Evolutionary conservation across 2,797 vertebrate genomes (phyloP).

Genomic region (Setipinna tenuifilis): DNA sequence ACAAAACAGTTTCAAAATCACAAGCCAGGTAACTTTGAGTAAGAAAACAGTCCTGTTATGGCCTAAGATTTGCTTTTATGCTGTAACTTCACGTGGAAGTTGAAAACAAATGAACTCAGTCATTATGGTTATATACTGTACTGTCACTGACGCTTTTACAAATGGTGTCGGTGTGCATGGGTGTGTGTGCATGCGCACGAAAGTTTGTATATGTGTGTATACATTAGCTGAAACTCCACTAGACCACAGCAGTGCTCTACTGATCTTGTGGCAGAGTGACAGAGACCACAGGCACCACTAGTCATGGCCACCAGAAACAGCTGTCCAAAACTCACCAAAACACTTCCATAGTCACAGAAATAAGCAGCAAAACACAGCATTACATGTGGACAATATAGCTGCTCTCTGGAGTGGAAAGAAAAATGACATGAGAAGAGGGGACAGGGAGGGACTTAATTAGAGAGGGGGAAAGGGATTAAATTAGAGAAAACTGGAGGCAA

Average conservation of each 20-base stretch:
- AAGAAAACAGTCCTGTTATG: not conserved
- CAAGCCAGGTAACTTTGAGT: not conserved
- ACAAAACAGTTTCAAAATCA: slow-evolving; percentile 1
- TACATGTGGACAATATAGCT: not conserved
- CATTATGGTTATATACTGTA: slow-evolving; percentile 12
- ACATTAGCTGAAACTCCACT: not conserved
- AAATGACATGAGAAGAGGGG: not conserved
- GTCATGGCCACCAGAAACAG: not conserved
- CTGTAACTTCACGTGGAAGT: not conserved
- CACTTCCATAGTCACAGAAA: not conserved
- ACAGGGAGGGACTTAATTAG: no score
- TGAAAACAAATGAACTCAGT: not conserved
- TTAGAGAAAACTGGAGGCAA: no score
- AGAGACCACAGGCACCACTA: not conserved
- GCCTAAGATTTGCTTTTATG: not conserved
- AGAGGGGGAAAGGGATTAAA: no score
- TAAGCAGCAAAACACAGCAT: not conserved
- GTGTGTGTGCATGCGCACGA: not conserved
- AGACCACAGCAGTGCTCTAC: not conserved
- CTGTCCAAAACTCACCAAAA: not conserved
- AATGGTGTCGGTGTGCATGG: not conserved
- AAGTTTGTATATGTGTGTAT: not conserved
- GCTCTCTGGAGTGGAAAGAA: not conserved
- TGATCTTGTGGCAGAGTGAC: not conserved
- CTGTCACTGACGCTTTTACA: not conserved